Percentiles rank a stretch among this genome's conserved stretches.
These are phyloP conservation scores for Rutilus rutilus DNA, from an alignment of 2,113 vertebrate species.

Conservation along the genomic window DNA sequence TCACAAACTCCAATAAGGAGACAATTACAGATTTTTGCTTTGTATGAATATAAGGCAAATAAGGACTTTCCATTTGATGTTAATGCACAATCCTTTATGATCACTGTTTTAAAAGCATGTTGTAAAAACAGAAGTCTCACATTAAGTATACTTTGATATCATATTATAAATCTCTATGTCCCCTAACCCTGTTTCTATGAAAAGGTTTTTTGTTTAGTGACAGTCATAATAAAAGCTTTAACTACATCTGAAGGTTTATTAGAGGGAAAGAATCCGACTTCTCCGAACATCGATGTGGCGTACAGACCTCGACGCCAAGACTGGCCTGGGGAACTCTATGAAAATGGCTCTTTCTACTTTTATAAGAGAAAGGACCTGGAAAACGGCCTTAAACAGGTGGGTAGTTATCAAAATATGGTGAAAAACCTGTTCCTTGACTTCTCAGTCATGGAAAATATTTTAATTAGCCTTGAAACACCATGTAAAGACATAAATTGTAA, in stretches of 20 bases:
- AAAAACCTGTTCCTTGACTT: neutral
- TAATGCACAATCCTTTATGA: too few species aligned
- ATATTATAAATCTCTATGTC: too few species aligned
- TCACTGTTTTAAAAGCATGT: too few species aligned
- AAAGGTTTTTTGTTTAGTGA: neutral
- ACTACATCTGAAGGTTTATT: neutral
- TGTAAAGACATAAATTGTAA: too few species aligned
- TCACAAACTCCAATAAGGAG: neutral
- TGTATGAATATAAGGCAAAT: too few species aligned
- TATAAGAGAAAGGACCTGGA: slow-evolving; percentile 76
- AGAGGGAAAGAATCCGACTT: slow-evolving; percentile 69
- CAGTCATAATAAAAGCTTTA: neutral
- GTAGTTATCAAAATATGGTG: neutral
- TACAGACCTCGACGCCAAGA: slow-evolving; percentile 89
- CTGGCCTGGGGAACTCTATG: slow-evolving; percentile 92
- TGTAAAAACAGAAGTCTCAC: too few species aligned
- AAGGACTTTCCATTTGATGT: too few species aligned
- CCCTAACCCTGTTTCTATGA: too few species aligned
- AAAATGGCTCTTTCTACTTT: slow-evolving; percentile 96
- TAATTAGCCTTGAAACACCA: too few species aligned
- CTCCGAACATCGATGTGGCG: slow-evolving; percentile 83
- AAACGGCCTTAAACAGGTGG: slow-evolving; percentile 82
- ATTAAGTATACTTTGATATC: too few species aligned
- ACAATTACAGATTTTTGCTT: neutral
- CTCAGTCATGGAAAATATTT: neutral